These are phyloP conservation scores for Amphiduros pacificus DNA, from an alignment of 2,888 invertebrate genomes.

Conservation along the genomic window DNA sequence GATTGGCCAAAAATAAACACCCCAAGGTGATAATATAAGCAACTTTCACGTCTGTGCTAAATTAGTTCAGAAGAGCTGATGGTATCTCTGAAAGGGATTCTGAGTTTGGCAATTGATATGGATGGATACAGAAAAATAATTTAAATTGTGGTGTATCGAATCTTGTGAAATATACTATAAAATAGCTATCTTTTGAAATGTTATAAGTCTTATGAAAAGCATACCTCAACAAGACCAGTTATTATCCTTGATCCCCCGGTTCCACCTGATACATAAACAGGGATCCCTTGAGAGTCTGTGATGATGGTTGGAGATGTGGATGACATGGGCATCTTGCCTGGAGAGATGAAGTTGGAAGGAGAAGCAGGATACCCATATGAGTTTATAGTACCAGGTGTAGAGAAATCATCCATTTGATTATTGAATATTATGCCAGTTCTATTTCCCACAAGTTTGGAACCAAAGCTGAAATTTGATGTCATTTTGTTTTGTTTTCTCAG, in stretches of 20 bases:
- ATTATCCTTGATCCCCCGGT: constrained; percentile 91
- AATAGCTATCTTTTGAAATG: no score
- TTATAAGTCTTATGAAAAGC: background rate
- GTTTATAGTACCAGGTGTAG: constrained; percentile 65
- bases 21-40: no score
- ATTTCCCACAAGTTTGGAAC: constrained; percentile 65
- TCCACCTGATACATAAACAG: constrained; percentile 74
- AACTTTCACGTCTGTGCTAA: no score
- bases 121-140: no score
- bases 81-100: no score
- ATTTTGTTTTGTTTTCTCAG: no score
- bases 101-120: no score
- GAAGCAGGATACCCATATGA: constrained; percentile 67
- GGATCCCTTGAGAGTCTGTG: constrained; percentile 70
- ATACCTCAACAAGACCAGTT: constrained; percentile 68
- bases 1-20: no score
- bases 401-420: constrained; percentile 90
- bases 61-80: no score
- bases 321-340: constrained; percentile 82
- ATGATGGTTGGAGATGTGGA: constrained; percentile 88
- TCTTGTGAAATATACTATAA: no score
- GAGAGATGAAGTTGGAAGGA: constrained; percentile 78
- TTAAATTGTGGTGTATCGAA: no score
- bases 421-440: constrained; percentile 80
- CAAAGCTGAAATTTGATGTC: constrained; percentile 84